These are phyloP conservation scores for Turdus rufiventris DNA, from an alignment of 2,113 vertebrate species.

Conservation along the genomic window DNA sequence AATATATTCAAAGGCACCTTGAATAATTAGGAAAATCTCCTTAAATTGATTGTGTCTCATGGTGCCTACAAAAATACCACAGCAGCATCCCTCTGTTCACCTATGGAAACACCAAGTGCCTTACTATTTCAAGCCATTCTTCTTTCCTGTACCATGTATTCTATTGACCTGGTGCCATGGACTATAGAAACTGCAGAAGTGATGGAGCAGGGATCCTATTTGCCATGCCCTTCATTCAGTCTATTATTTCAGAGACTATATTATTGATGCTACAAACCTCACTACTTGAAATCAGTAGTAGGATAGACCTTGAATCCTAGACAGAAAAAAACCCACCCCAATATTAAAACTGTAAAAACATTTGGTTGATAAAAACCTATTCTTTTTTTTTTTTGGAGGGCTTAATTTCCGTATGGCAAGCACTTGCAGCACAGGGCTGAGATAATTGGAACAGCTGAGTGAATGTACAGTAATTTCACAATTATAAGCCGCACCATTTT, in stretches of 20 bases:
- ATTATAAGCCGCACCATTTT: no score
- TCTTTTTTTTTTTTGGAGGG: neutral
- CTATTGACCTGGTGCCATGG: neutral
- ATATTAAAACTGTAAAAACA: neutral
- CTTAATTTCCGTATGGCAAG: neutral
- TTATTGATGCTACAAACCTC: neutral
- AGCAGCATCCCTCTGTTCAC: neutral
- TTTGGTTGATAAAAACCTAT: neutral
- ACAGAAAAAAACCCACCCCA: neutral
- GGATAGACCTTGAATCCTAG: neutral
- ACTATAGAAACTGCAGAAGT: neutral
- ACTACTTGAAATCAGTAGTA: neutral
- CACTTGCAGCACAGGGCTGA: neutral
- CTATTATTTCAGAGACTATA: neutral
- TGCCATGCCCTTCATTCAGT: neutral
- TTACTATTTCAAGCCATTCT: neutral
- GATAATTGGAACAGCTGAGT: neutral
- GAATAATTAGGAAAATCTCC: neutral
- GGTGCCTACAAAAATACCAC: neutral
- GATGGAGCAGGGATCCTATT: neutral
- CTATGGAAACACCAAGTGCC: neutral
- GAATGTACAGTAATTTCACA: no score
- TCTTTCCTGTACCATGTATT: neutral
- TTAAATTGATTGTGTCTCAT: neutral
- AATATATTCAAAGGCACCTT: neutral